Base-by-base conservation (phyloP, 2,888 invertebrate genomes). In the Chrysolina oricalcia region DNA sequence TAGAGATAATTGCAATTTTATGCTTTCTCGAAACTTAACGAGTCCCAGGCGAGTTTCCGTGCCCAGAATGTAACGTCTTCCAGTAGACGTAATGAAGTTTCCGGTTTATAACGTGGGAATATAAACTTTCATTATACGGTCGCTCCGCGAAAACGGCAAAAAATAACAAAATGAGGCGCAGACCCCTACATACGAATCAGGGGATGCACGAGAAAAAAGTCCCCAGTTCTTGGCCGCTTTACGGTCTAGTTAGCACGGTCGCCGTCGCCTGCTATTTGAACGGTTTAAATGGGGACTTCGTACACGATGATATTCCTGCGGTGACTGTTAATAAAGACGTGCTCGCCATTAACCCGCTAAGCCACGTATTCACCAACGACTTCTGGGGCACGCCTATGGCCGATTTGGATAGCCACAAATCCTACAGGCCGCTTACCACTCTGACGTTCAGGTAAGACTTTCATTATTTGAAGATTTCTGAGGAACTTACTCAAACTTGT, bases 381-480 rank as follows among this genome's bases (percentile, higher is more conserved):
- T 97, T 96, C 88, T 97, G 96, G 97, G 96, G 96, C 15, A 94
- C 93, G 68, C 93, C 95, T 41, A 95, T 97, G 94, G 91, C 92
- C n/a, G 94, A 95, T 85, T 90, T 92, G 67, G 91, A 91, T 85
- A 96, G 96, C 84, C 97, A 96, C 90, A 96, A 96, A 90, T 96
- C 96, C 70, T 96, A 96, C 89, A 91, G 96, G 82, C 96, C 97
- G 56, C 89, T 97, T 80, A 96, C 96, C n/a, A 94, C 94, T 67
- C 90, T 96, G 68, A 93, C 95, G 10, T 97, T 97, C 90, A 93
- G 96, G 96, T 96, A 89, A 93, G 93, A 35, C 17, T 13, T 21
- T 56, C 1, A 35, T 35, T 35, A 35, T 35, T 35, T 35, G 35
- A 6, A 8, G 4, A 35, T 35, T 6, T 6, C 27, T 27, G 27